A percentile compares a stretch with the other conserved stretches of the same genome.
phyloP scores from a whole-genome alignment of 2,113 vertebrate genomes.

The Psammodynastes pulverulentus region DNA sequence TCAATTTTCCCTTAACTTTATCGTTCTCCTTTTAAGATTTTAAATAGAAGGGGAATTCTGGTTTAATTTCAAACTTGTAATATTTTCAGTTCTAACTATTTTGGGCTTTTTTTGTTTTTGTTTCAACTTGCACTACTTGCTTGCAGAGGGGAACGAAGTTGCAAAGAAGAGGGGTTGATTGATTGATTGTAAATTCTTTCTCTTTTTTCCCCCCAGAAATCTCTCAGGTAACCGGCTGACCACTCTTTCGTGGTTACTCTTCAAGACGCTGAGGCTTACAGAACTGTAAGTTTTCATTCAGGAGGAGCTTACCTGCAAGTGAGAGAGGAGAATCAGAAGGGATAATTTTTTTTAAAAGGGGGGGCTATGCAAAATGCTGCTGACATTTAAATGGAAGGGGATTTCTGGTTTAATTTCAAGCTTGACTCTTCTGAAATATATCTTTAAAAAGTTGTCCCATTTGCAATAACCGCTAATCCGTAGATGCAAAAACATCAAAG shows the following conservation, averaged over 20 bases:
- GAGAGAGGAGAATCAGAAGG: conserved; percentile 21
- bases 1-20: background rate
- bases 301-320: conserved; percentile 20
- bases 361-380: background rate
- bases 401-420: no score
- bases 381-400: no score
- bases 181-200: background rate
- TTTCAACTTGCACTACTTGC: background rate
- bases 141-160: background rate
- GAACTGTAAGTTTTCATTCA: conserved; percentile 88
- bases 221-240: conserved; percentile 93
- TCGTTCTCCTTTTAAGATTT: background rate
- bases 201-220: conserved; percentile 79
- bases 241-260: conserved; percentile 95
- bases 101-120: background rate
- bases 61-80: background rate
- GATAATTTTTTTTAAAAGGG: background rate
- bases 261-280: conserved; percentile 90
- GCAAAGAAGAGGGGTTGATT: background rate
- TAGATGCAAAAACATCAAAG: background rate
- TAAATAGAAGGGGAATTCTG: background rate
- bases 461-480: background rate
- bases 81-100: background rate
- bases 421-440: background rate
- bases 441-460: background rate